Conservation (phyloP, 2,797 vertebrate genomes). For the Megaceryle alcyon region DNA sequence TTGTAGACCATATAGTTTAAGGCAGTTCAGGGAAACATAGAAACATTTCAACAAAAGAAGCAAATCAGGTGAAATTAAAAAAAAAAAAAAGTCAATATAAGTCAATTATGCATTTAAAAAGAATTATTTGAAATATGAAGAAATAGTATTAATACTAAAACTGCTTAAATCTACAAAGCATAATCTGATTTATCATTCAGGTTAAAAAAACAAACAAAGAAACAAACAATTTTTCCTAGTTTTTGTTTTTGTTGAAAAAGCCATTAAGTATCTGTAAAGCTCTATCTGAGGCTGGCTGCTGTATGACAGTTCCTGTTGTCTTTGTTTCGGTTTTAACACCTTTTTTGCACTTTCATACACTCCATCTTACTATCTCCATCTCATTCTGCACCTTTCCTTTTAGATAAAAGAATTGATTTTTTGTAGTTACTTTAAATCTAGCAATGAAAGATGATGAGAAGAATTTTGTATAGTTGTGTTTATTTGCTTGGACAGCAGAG, state of each 20-base stretch:
- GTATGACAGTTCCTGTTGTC: neutral
- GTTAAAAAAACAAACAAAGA: neutral
- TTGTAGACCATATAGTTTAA: neutral
- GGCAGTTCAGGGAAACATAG: neutral
- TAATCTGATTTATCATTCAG: neutral
- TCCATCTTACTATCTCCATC: neutral
- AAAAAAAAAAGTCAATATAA: neutral
- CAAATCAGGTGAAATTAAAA: neutral
- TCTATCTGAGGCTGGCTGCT: neutral
- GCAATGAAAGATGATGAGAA: neutral
- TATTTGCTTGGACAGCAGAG: neutral
- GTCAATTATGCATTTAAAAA: neutral
- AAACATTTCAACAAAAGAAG: neutral
- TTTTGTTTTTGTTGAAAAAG: neutral
- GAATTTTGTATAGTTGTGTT: neutral
- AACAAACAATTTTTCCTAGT: neutral
- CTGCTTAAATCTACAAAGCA: neutral
- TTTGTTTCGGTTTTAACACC: neutral
- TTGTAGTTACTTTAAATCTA: neutral
- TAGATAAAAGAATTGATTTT: neutral
- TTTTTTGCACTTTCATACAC: neutral
- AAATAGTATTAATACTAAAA: neutral
- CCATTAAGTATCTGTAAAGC: neutral
- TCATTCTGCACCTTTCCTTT: neutral
- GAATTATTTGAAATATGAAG: neutral